Conservation (phyloP, 2,797 vertebrate species). For the Acridotheres tristis region DNA sequence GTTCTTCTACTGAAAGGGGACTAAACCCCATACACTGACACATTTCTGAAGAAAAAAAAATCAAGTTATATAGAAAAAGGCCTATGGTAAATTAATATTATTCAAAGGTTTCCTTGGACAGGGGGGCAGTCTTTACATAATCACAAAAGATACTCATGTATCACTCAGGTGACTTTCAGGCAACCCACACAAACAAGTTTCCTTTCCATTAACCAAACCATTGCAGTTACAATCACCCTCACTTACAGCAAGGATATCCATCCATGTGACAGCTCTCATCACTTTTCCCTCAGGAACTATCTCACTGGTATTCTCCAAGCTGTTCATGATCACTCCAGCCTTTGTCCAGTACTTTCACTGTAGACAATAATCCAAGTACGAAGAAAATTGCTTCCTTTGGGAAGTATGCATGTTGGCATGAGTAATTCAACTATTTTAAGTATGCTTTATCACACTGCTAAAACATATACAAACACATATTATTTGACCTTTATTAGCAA, state of each 20-base stretch:
- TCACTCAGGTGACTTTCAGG: neutral
- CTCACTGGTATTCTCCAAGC: neutral
- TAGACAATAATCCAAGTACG: neutral
- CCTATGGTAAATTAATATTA: neutral
- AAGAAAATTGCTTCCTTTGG: neutral
- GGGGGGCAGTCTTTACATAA: neutral
- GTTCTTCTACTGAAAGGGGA: neutral
- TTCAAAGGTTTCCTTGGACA: neutral
- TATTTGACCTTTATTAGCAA: neutral
- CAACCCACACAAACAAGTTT: neutral
- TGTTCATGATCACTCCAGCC: neutral
- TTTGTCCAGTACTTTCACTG: neutral
- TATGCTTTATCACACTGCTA: neutral
- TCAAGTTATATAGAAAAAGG: accelerated
- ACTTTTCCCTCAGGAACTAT: neutral
- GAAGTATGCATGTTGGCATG: neutral
- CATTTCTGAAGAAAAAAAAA: neutral
- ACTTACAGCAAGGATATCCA: neutral
- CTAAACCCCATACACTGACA: neutral
- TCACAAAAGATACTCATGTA: neutral
- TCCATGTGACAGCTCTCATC: neutral
- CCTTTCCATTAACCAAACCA: neutral
- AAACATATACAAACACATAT: neutral
- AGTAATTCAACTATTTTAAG: neutral
- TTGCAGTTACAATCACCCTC: neutral